Evolutionary conservation across 2,113 vertebrate species (phyloP), one percentile per base, ranked within the genome.

Genomic region (Platycercus adscitus): DNA sequence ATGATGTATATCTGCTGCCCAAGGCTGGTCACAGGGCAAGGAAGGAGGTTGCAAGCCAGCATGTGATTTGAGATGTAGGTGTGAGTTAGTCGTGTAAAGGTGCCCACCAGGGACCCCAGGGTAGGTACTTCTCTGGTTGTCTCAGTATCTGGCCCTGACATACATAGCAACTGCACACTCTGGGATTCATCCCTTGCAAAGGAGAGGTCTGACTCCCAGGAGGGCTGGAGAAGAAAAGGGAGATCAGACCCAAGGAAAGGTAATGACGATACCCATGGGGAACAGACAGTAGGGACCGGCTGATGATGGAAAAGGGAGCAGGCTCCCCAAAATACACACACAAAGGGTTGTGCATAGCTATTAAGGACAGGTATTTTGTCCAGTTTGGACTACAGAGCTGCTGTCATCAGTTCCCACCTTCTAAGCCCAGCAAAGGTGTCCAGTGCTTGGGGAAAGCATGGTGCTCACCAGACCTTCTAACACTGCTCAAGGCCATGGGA

Each of bases 271-370:
- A 47, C 49, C 53, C 37, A 3, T 0, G 4, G 19, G 8, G 24
- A 96, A 35, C 0, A 3, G 26, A 28, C 2, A 56, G 13, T 5
- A 70, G 18, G 24, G 26, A 52, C 9, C 0, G 0, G 13, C 9
- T 35, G 33, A 11, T 23, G 24, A 10, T 18, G 53, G 44, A 77
- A 47, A 4, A 7, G 13, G 26, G 1, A 81, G 14, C 13, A 50
- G 8, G 7, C 17, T 50, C 43, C n/a, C 31, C 25, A 71, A 26
- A 84, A 91, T 46, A n/a, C 43, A 58, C 17, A 12, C 19, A 24
- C 3, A 5, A 31, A 26, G 18, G 3, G 2, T 39, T 13, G 2
- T 8, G 20, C 18, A 23, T 7, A 24, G 6, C 21, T 89, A 5
- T 19, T 25, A 26, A 17, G 17, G 24, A 26, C 52, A 28, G 17